Evolutionary conservation across 2,113 vertebrate species (phyloP).

Genomic region (Tylochromis polylepis): DNA sequence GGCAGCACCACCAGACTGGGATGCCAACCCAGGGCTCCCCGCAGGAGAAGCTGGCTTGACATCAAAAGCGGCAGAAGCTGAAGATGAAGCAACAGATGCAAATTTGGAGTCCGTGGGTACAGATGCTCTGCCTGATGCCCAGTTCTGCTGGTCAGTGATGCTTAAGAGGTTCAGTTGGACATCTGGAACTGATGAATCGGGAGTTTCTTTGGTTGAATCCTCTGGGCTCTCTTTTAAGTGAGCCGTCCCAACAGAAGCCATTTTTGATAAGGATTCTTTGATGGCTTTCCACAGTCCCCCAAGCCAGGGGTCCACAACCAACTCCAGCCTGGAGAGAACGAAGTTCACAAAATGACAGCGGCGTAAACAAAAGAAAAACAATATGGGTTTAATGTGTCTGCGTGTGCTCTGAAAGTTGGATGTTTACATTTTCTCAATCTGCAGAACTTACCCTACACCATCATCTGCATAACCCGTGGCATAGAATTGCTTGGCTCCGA

Average conservation of each 20-base stretch:
- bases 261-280: conserved; percentile 64
- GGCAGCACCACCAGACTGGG: not conserved
- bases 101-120: not conserved
- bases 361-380: not conserved
- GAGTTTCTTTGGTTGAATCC: not conserved
- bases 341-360: not conserved
- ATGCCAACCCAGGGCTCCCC: not conserved
- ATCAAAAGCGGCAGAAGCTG: conserved; percentile 15
- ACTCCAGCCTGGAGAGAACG: conserved; percentile 78
- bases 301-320: conserved; percentile 95
- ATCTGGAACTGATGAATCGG: conserved; percentile 10
- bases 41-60: not conserved
- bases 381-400: not conserved
- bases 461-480: conserved; percentile 90
- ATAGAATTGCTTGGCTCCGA: conserved; percentile 87
- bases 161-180: conserved; percentile 72
- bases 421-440: not conserved
- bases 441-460: conserved; percentile 82
- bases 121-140: not conserved
- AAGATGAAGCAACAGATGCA: conserved; percentile 9
- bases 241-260: conserved; percentile 47
- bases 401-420: not conserved
- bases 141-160: conserved; percentile 59
- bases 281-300: conserved; percentile 88
- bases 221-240: not conserved